Percentiles rank a stretch among this genome's conserved stretches.
Evolutionary conservation across 2,113 vertebrate genomes (phyloP).

Genomic region (Larimichthys crocea): DNA sequence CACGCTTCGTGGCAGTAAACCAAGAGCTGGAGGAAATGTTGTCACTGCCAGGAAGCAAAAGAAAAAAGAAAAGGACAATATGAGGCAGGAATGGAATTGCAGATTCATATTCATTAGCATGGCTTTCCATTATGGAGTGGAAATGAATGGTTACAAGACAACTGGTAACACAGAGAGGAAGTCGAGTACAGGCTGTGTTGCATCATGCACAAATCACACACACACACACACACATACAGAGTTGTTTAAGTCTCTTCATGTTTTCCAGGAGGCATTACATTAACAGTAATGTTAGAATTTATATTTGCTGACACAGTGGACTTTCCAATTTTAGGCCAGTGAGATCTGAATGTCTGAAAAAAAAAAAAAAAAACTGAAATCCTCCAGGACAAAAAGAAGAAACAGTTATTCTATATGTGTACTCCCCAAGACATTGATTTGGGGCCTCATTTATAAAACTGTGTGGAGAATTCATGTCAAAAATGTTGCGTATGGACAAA

Average conservation of each 20-base stretch:
- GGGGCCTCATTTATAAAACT: no score
- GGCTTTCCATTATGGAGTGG: conserved; percentile 58
- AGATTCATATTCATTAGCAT: conserved; percentile 74
- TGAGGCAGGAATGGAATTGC: conserved; percentile 50
- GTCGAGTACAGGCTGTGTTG: conserved; percentile 18
- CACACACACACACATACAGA: neutral
- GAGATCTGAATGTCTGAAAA: neutral
- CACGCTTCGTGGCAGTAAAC: conserved; percentile 52
- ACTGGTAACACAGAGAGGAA: conserved; percentile 37
- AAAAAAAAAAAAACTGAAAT: neutral
- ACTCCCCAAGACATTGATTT: no score
- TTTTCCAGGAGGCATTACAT: conserved; percentile 22
- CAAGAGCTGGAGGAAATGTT: conserved; percentile 68
- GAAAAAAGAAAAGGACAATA: conserved; percentile 30
- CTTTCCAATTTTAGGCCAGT: neutral
- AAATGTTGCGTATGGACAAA: no score
- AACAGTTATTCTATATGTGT: neutral
- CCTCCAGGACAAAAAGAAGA: neutral
- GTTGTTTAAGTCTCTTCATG: conserved; percentile 3
- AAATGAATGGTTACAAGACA: conserved; percentile 54
- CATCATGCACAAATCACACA: neutral
- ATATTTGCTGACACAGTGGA: conserved; percentile 14
- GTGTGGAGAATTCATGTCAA: no score
- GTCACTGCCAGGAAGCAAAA: conserved; percentile 48
- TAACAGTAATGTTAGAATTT: conserved; percentile 22